Conservation (phyloP, 1,140 invertebrate genomes). For the Cylas formicarius region DNA sequence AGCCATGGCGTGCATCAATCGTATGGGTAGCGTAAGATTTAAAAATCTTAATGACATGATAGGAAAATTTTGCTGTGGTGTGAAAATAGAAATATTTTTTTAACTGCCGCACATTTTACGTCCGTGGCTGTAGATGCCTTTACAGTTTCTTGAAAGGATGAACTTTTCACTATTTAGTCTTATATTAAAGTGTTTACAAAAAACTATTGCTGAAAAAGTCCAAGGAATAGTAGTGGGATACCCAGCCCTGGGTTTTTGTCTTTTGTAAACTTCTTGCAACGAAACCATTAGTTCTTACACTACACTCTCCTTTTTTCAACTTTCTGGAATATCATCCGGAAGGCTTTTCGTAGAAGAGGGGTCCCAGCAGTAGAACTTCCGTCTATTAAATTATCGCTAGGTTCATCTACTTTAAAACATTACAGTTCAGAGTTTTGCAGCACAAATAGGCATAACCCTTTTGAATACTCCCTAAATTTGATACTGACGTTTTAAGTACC, state of each 20-base stretch:
- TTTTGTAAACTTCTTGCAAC: slow-evolving; percentile 13
- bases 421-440: no score
- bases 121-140: slow-evolving; percentile 29
- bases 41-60: no score
- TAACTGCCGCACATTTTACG: slow-evolving; percentile 27
- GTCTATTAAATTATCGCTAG: no score
- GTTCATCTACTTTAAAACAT: no score
- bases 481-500: no score
- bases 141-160: slow-evolving; percentile 26
- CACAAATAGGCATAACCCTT: no score
- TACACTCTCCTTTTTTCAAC: slow-evolving; percentile 11
- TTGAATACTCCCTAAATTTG: no score
- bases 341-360: slow-evolving; percentile 3
- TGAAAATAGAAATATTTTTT: no score
- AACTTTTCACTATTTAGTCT: slow-evolving; percentile 33
- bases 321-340: slow-evolving; percentile 8
- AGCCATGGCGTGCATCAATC: no score
- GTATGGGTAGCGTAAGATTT: no score
- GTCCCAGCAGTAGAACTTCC: no score
- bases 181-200: slow-evolving; percentile 26
- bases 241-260: slow-evolving; percentile 21
- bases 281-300: slow-evolving; percentile 14
- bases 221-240: slow-evolving; percentile 29
- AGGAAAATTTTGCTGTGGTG: no score
- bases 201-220: slow-evolving; percentile 28